Evolutionary conservation across 2,797 vertebrate genomes (phyloP), one percentile per base, ranked within the genome.

Genomic region (Miichthys miiuy): DNA sequence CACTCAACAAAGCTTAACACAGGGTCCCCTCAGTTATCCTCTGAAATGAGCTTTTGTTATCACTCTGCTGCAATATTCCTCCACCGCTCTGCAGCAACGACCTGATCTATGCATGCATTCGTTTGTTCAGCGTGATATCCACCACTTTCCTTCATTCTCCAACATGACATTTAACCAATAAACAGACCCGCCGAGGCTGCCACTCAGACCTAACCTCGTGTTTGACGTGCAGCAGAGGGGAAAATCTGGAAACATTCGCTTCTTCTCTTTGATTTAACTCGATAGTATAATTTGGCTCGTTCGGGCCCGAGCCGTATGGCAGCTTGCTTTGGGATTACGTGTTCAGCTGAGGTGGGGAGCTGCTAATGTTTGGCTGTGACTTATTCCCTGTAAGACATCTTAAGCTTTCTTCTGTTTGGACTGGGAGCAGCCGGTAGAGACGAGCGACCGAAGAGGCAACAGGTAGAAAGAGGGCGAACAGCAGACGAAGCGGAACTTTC

Each of bases 1-100:
- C 74, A 79, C 74, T 85, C 70, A 57, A 79, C 71, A 82, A 71
- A 86, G 88, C 77, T 85, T 69, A 80, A 64, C 64, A 79, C 46
- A 18, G 30, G 47, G 66, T 51, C 68, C 57, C 69, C 69, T 61
- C 34, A 72, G n/a, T 79, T 74, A 75, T 75, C 79, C 78, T 71
- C 69, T 61, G 55, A 77, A 72, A 82, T 54, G 12, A 79, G 81
- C 79, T 87, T 86, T 81, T 80, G 55, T 80, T 82, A 68, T 83
- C 71, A 54, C 61, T 66, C 61, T 25, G 47, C 56, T 51, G 46
- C 56, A 65, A 50, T 75, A 42, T 58, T 84, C 74, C 61, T 50
- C 38, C n/a, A 60, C 10, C 1, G 1, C 13, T 56, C 65, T 74
- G 16, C 52, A 62, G 38, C 41, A 46, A 48, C 51, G 44, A 54